phyloP scores from a whole-genome alignment of 2,113 vertebrate genomes.

The Myotis yumanensis region DNA sequence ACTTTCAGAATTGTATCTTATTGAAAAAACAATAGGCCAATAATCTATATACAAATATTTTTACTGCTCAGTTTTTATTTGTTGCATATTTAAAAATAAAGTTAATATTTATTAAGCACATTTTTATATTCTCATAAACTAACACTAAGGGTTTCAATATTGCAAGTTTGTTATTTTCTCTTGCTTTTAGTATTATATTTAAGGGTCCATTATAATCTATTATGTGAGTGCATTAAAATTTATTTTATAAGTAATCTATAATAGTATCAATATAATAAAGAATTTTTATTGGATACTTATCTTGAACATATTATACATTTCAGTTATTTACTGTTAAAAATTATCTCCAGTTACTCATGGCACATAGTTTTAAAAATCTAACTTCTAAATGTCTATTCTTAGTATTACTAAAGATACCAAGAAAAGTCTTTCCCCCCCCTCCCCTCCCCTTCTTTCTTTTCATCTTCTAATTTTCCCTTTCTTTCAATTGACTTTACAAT shows the following conservation, averaged over 20 bases:
- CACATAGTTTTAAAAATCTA: background rate
- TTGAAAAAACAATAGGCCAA: background rate
- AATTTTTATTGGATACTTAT: background rate
- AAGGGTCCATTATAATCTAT: background rate
- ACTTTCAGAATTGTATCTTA: background rate
- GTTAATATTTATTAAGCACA: background rate
- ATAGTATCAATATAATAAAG: background rate
- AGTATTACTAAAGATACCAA: background rate
- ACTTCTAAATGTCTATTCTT: background rate
- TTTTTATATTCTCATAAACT: background rate
- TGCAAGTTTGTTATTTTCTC: background rate
- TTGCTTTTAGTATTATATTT: background rate
- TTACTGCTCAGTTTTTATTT: background rate
- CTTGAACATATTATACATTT: background rate
- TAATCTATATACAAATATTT: slow-evolving; percentile 5
- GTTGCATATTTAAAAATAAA: background rate
- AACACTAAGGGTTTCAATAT: background rate
- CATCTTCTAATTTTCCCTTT: background rate
- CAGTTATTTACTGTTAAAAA: background rate
- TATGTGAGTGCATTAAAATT: background rate
- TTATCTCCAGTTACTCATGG: background rate
- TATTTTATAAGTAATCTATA: background rate
- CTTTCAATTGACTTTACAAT: background rate
- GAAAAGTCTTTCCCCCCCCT: background rate
- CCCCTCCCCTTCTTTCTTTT: too few relatives aligned